A percentile compares a stretch with the other conserved stretches of the same genome.
Conservation (phyloP, 1,140 invertebrate species). For the Papilio aristodemus region DNA sequence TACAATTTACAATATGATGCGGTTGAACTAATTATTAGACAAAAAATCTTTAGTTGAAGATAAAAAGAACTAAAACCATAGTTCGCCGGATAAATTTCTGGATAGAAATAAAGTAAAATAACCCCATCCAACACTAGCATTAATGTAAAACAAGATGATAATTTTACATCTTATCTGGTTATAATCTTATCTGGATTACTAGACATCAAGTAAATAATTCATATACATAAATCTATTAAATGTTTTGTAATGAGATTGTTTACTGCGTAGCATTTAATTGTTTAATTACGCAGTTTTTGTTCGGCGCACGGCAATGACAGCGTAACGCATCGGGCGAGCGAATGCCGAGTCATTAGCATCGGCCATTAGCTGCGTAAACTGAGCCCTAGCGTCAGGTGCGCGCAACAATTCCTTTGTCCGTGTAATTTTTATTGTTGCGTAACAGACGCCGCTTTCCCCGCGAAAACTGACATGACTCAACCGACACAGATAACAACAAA, state of each 20-base stretch:
- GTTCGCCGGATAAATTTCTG: no score
- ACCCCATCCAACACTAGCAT: not conserved
- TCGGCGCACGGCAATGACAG: not conserved
- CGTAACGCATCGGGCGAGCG: not conserved
- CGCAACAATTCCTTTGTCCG: slow-evolving; percentile 71
- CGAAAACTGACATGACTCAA: slow-evolving; percentile 63
- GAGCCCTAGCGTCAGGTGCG: slow-evolving; percentile 45
- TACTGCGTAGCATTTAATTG: slow-evolving; percentile 13
- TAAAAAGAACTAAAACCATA: no score
- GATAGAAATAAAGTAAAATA: not conserved
- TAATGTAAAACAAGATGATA: slow-evolving; percentile 1
- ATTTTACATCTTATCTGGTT: not conserved
- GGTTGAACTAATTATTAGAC: not conserved
- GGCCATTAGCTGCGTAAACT: slow-evolving; percentile 40
- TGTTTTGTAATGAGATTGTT: slow-evolving; percentile 3
- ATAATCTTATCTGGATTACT: slow-evolving; percentile 15
- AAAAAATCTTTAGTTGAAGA: not conserved
- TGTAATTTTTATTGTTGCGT: slow-evolving; percentile 75
- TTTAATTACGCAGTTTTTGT: slow-evolving; percentile 24
- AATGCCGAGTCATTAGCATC: slow-evolving; percentile 13
- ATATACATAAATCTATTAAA: slow-evolving; percentile 16
- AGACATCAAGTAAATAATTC: slow-evolving; percentile 12
- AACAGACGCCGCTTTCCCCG: slow-evolving; percentile 67
- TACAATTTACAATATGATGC: not conserved
- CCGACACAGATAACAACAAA: slow-evolving; percentile 47